Percentiles rank a stretch among this genome's conserved stretches.
Evolutionary conservation across 2,113 vertebrate genomes (phyloP).

Genomic region (Charadrius vociferus): DNA sequence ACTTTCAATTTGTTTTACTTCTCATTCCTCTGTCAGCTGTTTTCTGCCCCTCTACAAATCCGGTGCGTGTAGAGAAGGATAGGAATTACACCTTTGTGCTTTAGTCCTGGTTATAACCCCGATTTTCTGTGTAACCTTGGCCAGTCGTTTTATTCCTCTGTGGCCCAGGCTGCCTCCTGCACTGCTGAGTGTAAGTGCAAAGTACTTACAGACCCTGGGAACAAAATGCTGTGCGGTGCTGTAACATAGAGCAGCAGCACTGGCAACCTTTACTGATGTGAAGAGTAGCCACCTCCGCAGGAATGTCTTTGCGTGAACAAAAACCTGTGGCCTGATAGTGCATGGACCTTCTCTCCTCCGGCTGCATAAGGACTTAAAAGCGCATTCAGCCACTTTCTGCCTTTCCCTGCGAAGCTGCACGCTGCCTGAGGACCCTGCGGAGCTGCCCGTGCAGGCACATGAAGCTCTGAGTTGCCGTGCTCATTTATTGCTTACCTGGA

Average conservation of each 20-base stretch:
- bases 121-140: not conserved
- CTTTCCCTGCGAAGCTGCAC: accelerated
- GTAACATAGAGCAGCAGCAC: not conserved
- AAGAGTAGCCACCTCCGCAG: not conserved
- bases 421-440: not conserved
- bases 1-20: not conserved
- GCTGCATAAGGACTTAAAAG: not conserved
- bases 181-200: not conserved
- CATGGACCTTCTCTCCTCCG: not conserved
- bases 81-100: not conserved
- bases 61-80: not conserved
- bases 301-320: not conserved
- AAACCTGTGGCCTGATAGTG: not conserved
- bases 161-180: not conserved
- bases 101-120: not conserved
- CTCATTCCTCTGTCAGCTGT: not conserved
- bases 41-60: not conserved
- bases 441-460: accelerated
- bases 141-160: not conserved
- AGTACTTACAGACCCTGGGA: not conserved
- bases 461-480: not conserved
- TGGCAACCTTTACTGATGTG: not conserved
- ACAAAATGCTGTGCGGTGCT: not conserved
- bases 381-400: not conserved
- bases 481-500: not conserved